A percentile compares a stretch with the other conserved stretches of the same genome.
phyloP scores from a whole-genome alignment of 1,140 invertebrate species.

The Maconellicoccus hirsutus region DNA sequence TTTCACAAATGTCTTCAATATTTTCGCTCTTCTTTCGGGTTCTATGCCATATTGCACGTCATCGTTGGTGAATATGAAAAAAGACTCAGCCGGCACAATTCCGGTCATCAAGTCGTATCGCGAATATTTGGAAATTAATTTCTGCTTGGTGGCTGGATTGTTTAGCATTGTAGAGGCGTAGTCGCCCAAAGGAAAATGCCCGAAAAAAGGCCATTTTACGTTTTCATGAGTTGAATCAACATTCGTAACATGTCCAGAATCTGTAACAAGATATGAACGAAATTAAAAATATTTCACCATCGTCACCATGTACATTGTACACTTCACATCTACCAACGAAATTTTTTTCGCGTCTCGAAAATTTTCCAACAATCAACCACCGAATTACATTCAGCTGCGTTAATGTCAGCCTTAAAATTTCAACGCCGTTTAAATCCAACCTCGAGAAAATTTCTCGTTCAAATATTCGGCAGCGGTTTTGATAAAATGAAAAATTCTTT shows the following conservation, averaged over 20 bases:
- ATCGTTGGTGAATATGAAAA: conserved; percentile 75
- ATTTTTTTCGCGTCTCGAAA: too few relatives aligned
- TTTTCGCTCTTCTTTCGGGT: conserved; percentile 70
- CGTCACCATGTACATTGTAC: neutral
- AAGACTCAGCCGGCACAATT: conserved; percentile 72
- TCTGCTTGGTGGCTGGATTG: conserved; percentile 32
- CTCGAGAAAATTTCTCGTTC: too few relatives aligned
- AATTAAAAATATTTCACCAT: conserved; percentile 11
- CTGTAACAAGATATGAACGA: neutral
- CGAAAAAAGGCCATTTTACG: conserved; percentile 14
- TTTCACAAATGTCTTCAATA: conserved; percentile 79
- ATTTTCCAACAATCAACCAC: too few relatives aligned
- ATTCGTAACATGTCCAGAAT: neutral
- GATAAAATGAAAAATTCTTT: too few relatives aligned
- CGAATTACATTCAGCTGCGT: too few relatives aligned
- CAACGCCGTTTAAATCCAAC: too few relatives aligned
- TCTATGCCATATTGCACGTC: conserved; percentile 90
- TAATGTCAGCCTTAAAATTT: too few relatives aligned
- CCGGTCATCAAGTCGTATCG: conserved; percentile 89
- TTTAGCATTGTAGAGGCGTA: conserved; percentile 17
- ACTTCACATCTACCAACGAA: too few relatives aligned
- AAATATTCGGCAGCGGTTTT: too few relatives aligned
- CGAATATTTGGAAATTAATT: conserved; percentile 56
- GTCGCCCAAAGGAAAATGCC: neutral
- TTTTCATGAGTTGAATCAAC: neutral